Conservation (phyloP, 2,113 vertebrate species). For the Syngnathus scovelli region DNA sequence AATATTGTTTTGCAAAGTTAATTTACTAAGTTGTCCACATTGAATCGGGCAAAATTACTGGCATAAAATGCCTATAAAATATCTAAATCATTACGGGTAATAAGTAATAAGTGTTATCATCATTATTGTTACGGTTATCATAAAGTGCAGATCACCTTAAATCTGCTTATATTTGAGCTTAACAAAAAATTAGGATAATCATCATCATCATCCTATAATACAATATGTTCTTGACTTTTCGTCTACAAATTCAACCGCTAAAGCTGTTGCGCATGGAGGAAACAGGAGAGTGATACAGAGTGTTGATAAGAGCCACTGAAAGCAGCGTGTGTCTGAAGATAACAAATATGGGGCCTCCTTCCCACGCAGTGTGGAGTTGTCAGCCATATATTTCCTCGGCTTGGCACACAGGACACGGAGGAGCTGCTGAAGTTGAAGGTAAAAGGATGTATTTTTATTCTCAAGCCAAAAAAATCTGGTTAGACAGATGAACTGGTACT, state of each 20-base stretch:
- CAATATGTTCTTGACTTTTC: background rate
- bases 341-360: constrained; percentile 23
- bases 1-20: background rate
- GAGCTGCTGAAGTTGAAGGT: constrained; percentile 42
- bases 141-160: no score
- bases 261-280: constrained; percentile 21
- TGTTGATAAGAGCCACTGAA: constrained; percentile 31
- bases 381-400: constrained; percentile 26
- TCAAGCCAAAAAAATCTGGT: background rate
- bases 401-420: constrained; percentile 17
- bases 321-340: constrained; percentile 47
- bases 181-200: background rate
- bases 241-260: background rate
- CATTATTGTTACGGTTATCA: no score
- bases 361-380: constrained; percentile 7
- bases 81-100: no score
- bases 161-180: no score
- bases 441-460: constrained; percentile 23
- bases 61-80: no score
- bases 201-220: background rate
- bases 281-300: constrained; percentile 19
- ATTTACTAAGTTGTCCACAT: background rate
- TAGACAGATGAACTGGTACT: background rate
- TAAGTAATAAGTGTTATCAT: no score
- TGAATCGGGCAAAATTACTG: no score